Conservation (phyloP, 2,888 invertebrate genomes). For the Salpingus planirostris region DNA sequence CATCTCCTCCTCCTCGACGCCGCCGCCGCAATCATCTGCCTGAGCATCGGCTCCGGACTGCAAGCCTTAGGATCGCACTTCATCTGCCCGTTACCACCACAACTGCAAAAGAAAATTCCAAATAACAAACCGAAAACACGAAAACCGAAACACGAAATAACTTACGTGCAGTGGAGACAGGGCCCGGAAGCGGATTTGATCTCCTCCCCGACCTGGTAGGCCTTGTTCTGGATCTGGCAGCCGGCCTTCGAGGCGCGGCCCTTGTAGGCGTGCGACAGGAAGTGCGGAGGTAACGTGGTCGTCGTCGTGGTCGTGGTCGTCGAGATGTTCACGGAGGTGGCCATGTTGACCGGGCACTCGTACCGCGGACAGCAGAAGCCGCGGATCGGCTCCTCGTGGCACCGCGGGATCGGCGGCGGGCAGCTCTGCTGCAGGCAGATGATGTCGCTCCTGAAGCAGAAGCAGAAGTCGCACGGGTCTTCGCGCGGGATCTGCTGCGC, state of each 20-base stretch:
- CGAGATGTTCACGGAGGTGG: constrained; percentile 68
- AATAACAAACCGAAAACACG: background rate
- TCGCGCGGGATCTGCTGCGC: constrained; percentile 92
- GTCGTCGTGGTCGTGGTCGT: constrained; percentile 85
- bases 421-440: constrained; percentile 93
- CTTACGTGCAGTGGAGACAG: constrained; percentile 91
- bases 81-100: constrained; percentile 89
- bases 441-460: constrained; percentile 93
- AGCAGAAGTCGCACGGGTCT: constrained; percentile 93
- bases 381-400: constrained; percentile 84
- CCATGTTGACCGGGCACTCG: constrained; percentile 87
- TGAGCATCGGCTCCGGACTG: constrained; percentile 81
- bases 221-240: constrained; percentile 77
- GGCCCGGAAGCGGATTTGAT: constrained; percentile 83
- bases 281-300: constrained; percentile 76
- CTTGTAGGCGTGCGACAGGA: constrained; percentile 69
- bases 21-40: constrained; percentile 82
- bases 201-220: constrained; percentile 77
- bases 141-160: constrained; percentile 29
- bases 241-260: constrained; percentile 68
- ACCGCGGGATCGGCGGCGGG: constrained; percentile 86
- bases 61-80: constrained; percentile 87
- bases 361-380: constrained; percentile 94
- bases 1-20: constrained; percentile 65
- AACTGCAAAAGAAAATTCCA: constrained; percentile 48